Conservation (phyloP, 2,113 vertebrate species). For the Emydura subglobosa region DNA sequence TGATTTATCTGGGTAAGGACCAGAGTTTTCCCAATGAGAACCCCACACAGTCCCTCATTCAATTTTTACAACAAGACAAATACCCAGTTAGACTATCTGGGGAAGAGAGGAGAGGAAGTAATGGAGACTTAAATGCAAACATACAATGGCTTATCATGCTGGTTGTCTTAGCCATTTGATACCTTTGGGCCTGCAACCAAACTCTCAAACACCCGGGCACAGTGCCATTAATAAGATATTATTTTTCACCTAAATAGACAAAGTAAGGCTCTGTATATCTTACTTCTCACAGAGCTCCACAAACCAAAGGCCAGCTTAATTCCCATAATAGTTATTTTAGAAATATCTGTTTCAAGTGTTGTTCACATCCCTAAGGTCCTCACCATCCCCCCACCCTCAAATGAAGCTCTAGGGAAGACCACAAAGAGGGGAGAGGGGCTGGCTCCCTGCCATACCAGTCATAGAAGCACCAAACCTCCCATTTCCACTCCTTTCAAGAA, state of each 20-base stretch:
- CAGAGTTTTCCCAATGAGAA: background rate
- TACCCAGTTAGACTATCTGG: background rate
- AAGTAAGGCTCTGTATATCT: background rate
- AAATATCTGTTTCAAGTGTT: background rate
- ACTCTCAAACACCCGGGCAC: background rate
- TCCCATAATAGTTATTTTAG: background rate
- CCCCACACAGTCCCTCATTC: background rate
- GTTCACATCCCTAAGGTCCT: background rate
- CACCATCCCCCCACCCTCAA: background rate
- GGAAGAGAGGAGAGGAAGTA: background rate
- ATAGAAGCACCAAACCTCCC: no score
- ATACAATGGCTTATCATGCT: background rate
- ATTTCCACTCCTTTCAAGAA: no score
- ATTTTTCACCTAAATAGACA: background rate
- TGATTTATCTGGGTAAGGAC: background rate
- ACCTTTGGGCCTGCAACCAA: background rate
- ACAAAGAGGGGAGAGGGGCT: no score
- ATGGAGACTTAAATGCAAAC: background rate
- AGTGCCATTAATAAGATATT: background rate
- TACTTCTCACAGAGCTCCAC: background rate
- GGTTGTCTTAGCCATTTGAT: background rate
- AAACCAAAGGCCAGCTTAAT: background rate
- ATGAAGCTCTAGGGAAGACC: background rate
- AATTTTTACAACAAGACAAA: background rate
- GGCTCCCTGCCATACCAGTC: no score